Conservation (phyloP, 1,140 invertebrate genomes). For the Pararge aegeria region DNA sequence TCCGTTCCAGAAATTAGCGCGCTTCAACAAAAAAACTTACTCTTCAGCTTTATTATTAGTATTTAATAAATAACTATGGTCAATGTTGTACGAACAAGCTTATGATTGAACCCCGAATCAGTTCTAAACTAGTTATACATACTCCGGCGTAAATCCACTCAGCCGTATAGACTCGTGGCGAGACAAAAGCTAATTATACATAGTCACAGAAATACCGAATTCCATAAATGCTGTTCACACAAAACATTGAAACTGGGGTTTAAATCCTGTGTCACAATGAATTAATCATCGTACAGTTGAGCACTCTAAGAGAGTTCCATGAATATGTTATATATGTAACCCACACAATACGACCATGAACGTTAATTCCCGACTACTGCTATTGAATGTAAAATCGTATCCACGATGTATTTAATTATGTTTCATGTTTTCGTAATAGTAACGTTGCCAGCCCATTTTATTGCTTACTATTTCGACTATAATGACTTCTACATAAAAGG, state of each 20-base stretch:
- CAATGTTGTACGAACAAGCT: no score
- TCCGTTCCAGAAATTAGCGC: no score
- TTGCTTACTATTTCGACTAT: no score
- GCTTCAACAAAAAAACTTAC: no score
- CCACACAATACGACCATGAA: neutral
- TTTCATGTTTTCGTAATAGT: no score
- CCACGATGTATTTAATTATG: neutral
- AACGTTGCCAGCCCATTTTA: no score
- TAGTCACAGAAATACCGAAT: neutral
- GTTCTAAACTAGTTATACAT: no score
- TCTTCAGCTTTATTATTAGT: no score
- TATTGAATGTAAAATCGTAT: slow-evolving; percentile 17
- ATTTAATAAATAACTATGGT: no score
- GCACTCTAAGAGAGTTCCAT: neutral
- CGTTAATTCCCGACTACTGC: neutral
- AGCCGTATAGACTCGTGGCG: neutral
- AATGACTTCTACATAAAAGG: no score
- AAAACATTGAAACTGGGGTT: neutral
- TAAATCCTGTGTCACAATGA: slow-evolving; percentile 4
- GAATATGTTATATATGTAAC: slow-evolving; percentile 3
- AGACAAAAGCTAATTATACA: neutral
- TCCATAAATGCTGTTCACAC: neutral
- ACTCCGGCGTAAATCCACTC: no score
- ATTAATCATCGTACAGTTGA: slow-evolving; percentile 4
- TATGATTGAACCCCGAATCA: no score